Percentiles rank a stretch among this genome's conserved stretches.
These are phyloP conservation scores for Chionodraco myersi DNA, from an alignment of 2,113 vertebrate species.

Conservation along the genomic window DNA sequence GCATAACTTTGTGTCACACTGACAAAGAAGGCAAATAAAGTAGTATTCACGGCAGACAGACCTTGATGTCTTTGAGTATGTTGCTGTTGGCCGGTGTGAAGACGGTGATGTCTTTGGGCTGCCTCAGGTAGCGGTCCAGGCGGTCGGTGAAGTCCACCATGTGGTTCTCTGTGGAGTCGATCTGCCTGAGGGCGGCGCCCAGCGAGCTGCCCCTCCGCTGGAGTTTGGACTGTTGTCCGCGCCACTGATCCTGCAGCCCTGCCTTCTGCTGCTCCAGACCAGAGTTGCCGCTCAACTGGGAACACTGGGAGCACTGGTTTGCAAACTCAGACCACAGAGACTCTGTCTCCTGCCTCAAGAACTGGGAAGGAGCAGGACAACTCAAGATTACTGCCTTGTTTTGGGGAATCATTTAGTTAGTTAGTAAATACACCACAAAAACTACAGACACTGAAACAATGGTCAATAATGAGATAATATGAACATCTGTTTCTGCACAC, in stretches of 20 bases:
- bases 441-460: neutral
- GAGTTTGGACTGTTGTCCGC: constrained; percentile 82
- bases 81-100: constrained; percentile 82
- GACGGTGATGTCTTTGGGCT: constrained; percentile 82
- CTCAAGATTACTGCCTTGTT: neutral
- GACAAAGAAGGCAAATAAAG: neutral
- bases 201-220: constrained; percentile 87
- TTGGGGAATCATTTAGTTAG: neutral
- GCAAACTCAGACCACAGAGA: constrained; percentile 85
- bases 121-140: constrained; percentile 81
- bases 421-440: neutral
- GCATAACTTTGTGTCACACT: no score
- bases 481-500: neutral
- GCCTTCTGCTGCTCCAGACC: constrained; percentile 79
- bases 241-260: constrained; percentile 83
- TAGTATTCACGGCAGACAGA: neutral
- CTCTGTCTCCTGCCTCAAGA: constrained; percentile 82
- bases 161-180: constrained; percentile 86
- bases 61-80: constrained; percentile 84
- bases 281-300: constrained; percentile 70
- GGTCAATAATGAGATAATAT: neutral
- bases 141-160: constrained; percentile 80
- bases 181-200: constrained; percentile 83
- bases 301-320: constrained; percentile 75
- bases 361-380: constrained; percentile 70